Base-by-base conservation (phyloP, 1,140 invertebrate species). In the Drosophila oshimai region DNA sequence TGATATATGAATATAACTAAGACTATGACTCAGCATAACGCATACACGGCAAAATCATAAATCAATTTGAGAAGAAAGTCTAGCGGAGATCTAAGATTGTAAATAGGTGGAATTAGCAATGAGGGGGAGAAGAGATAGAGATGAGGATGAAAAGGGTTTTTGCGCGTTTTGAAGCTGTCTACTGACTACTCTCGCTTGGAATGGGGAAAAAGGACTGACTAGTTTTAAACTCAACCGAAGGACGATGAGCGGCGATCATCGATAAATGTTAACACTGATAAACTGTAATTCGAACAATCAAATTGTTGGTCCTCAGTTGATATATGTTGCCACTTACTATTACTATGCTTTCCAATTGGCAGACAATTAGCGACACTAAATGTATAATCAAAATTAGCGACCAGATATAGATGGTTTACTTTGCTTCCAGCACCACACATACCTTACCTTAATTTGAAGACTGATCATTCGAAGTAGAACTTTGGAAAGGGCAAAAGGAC, bases 391-490 rank as follows among this genome's bases (percentile, higher is more conserved):
- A 83, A 83, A 84, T 84, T 83, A 72, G 51, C 64, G 41, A 20
- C 28, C 45, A 47, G 13, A 20, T 41, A 20, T 24, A 24, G 41
- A 26, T 46, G 20, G 22, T 26, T 57, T 57, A 64, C 18, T 58
- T 62, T 64, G 22, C 55, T 64, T 46, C 34, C 49, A 51, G 51
- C 57, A 61, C 37, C 28, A 10, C 18, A 26, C 26, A 17, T 15
- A 42, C 13, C 17, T 83, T 83, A 69, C 54, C 74, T 84, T 86
- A 53, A 87, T 79, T 84, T 84, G n/a, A 84, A 86, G 80, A 84
- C 80, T 84, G 80, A 67, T 55, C 75, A 70, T 86, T 74, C 62
- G 65, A 84, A 87, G 79, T 87, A 78, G 71, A 73, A 72, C 65
- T 70, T 60, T 49, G 46, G 31, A 60, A 31, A 31, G 53, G 33